Evolutionary conservation across 2,888 invertebrate genomes (phyloP).

Genomic region (Xestoiulus laeticollis): DNA sequence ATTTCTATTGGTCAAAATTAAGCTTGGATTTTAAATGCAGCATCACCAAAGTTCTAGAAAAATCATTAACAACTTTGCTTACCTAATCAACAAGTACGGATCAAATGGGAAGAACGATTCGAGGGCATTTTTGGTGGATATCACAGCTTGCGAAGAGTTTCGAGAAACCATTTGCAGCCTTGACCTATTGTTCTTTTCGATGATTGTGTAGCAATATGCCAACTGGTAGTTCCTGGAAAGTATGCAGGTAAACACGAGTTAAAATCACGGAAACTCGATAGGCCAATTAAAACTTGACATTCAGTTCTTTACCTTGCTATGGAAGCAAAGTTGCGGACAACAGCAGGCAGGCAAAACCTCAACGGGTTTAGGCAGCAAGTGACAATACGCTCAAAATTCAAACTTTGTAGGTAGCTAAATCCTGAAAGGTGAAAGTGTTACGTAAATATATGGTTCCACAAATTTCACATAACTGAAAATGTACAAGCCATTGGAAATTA

Average conservation of each 20-base stretch:
- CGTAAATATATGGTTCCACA: not conserved
- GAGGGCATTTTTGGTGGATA: slow-evolving; percentile 62
- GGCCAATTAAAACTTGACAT: not conserved
- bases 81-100: slow-evolving; percentile 80
- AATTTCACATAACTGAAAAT: not conserved
- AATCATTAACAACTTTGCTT: slow-evolving; percentile 60
- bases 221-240: slow-evolving; percentile 75
- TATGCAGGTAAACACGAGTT: not conserved
- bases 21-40: too few relatives aligned
- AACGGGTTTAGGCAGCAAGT: slow-evolving; percentile 89
- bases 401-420: slow-evolving; percentile 78
- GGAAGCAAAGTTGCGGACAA: slow-evolving; percentile 82
- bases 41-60: too few relatives aligned
- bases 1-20: too few relatives aligned
- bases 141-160: not conserved
- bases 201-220: slow-evolving; percentile 89
- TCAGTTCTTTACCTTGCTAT: slow-evolving; percentile 71
- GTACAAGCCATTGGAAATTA: slow-evolving; percentile 65
- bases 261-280: not conserved
- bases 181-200: slow-evolving; percentile 78
- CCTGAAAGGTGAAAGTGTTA: slow-evolving; percentile 69
- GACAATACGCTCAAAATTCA: slow-evolving; percentile 86
- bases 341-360: slow-evolving; percentile 78
- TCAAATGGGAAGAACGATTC: slow-evolving; percentile 90
- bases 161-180: slow-evolving; percentile 59